Conservation (phyloP, 2,113 vertebrate genomes). For the Psophia crepitans region DNA sequence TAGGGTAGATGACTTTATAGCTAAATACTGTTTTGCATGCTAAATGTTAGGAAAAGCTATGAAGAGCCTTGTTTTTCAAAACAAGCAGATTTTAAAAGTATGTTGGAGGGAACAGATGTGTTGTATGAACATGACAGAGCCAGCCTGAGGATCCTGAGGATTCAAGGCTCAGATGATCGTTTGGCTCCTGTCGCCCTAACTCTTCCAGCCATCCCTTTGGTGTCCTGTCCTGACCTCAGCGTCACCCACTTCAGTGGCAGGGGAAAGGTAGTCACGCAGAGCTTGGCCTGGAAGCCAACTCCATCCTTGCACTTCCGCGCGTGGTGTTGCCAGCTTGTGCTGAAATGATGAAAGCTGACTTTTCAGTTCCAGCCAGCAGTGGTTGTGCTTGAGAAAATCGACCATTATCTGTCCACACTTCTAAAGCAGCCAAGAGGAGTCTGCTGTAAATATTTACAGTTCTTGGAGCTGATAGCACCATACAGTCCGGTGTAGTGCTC, state of each 20-base stretch:
- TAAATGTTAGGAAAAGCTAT: neutral
- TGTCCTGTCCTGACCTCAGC: neutral
- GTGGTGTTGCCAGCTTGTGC: neutral
- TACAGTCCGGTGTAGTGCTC: neutral
- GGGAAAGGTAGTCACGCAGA: neutral
- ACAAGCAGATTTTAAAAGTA: neutral
- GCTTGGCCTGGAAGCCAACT: neutral
- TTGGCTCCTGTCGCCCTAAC: neutral
- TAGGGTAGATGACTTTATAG: neutral
- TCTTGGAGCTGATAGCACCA: neutral
- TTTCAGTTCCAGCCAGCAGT: neutral
- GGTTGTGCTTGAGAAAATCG: neutral
- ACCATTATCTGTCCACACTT: neutral
- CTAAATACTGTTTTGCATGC: neutral
- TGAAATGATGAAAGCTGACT: constrained; percentile 1
- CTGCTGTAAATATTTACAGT: neutral
- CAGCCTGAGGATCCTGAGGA: neutral
- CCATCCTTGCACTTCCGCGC: neutral
- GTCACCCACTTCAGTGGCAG: neutral
- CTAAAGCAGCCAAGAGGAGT: neutral
- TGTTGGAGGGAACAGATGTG: neutral
- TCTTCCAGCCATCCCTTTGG: neutral
- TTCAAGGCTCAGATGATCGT: neutral
- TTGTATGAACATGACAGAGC: neutral
- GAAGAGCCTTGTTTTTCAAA: neutral